Base-by-base conservation (phyloP, 2,113 vertebrate genomes). In the Anseranas semipalmata region DNA sequence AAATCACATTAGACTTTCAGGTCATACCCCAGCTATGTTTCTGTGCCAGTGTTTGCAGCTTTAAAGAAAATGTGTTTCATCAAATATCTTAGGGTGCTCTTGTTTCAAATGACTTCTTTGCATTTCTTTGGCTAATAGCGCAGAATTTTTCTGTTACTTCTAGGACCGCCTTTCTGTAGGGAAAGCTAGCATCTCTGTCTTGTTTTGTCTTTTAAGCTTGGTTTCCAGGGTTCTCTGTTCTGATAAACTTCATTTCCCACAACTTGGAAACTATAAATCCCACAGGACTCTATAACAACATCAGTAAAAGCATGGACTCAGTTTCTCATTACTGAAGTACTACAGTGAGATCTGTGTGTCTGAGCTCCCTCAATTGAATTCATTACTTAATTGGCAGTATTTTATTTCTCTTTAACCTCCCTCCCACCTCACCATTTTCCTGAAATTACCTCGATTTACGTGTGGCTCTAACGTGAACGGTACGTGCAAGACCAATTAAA, bases 201-300 rank as follows among this genome's bases (percentile, higher is more conserved):
- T 92, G n/a, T 83, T 85, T 88, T 76, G 55, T 55, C 59, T 90
- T 76, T 86, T 52, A 66, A 55, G 22, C 66, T 92, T 92, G 32
- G 56, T 84, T 96, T 96, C 66, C 84, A 94, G 66, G n/a, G 66
- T 66, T 85, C 25, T 65, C 28, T 63, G 17, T 63, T 89, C 63
- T 45, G 91, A 50, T 71, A 59, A 83, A 76, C 76, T 87, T 94
- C 7, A 12, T 75, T 95, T 97, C 89, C 93, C 90, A 90, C 45
- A 93, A 35, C 52, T 65, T 85, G 60, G 89, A 85, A 91, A 21
- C 75, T 22, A 2, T 74, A 37, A 88, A 50, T 88, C 87, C 89
- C 91, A 55, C 81, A 87, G 93, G 90, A 72, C 71, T 78, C 71
- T 19, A 55, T 55, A 92, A 95, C 79, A 97, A 86, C 82, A 86